Evolutionary conservation across 64 coral and sea anemone species (phyloP), one percentile per base, ranked within the genome.

Genomic region (Orbicella faveolata): DNA sequence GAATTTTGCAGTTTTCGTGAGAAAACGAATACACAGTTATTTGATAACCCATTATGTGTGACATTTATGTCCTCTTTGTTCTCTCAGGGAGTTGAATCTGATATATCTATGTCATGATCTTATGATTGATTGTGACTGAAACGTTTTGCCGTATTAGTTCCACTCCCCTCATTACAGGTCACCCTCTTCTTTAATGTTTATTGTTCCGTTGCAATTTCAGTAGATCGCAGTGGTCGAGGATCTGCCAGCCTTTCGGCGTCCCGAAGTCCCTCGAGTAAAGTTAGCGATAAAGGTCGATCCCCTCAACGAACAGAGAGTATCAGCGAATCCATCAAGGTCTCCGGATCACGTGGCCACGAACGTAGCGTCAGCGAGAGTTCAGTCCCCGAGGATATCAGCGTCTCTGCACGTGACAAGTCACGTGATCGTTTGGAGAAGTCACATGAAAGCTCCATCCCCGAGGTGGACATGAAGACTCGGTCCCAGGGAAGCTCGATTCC

Each of bases 381-480:
- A 39, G 82, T 96, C 6, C 75, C 90, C 41, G 94, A 96, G 89
- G 86, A 89, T 1, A 52, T 85, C 2, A 59, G 61, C 7, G 62
- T 61, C 23, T 86, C 65, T 11, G 75, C 75, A 59, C 80, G 81
- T 44, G 93, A 84, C 59, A 90, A 83, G 74, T 83, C 75, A 74
- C 89, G 36, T 23, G 82, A 66, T 37, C 67, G n/a, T 20, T 87
- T 83, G 21, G 88, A 62, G 36, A 94, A 79, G 53, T 96, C 92
- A 87, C 91, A 73, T 25, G 95, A 94, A 1, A 94, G 88, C 74
- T 94, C 95, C 13, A 93, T 96, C 39, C 95, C 95, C 5, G 95
- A 96, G 51, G 92, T 94, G 36, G 83, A 87, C 36, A 79, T 74
- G 36, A 87, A 80, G 48, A 88, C 73, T 62, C 87, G 25, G 13